Percentiles rank a stretch among this genome's conserved stretches.
phyloP scores from a whole-genome alignment of 2,113 vertebrate species.

The Petaurus breviceps region DNA sequence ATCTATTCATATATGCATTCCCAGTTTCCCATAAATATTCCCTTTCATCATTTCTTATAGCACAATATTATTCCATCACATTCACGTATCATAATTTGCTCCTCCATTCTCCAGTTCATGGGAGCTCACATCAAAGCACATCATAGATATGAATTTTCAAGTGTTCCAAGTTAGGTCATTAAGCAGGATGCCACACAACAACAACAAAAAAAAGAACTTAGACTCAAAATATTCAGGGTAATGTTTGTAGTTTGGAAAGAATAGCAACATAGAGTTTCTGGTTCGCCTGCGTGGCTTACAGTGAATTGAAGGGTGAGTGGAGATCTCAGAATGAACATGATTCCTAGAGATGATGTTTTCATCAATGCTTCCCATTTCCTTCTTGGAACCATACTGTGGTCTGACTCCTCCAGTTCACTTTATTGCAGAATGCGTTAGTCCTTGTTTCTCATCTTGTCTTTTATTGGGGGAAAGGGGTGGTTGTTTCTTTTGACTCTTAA shows the following conservation, averaged over 20 bases:
- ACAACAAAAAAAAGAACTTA: neutral
- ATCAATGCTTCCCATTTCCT: neutral
- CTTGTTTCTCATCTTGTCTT: neutral
- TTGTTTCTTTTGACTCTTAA: neutral
- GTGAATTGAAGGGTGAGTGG: neutral
- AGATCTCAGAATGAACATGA: neutral
- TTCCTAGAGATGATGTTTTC: neutral
- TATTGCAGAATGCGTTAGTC: slow-evolving; percentile 55
- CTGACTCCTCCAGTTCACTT: neutral
- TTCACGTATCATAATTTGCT: neutral
- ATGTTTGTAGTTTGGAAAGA: neutral
- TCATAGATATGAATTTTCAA: neutral
- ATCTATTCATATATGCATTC: neutral
- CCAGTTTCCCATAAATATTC: neutral
- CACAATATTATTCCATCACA: neutral
- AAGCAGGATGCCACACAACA: neutral
- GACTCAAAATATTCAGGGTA: neutral
- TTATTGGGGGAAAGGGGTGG: neutral
- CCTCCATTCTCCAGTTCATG: neutral
- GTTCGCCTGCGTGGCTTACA: neutral
- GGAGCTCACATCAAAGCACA: neutral
- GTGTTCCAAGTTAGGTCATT: neutral
- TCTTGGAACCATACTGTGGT: neutral
- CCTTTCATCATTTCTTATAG: neutral
- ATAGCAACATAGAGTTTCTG: neutral